These are phyloP conservation scores for Pocillopora verrucosa DNA, from an alignment of 64 coral and sea anemone genomes.

Conservation along the genomic window DNA sequence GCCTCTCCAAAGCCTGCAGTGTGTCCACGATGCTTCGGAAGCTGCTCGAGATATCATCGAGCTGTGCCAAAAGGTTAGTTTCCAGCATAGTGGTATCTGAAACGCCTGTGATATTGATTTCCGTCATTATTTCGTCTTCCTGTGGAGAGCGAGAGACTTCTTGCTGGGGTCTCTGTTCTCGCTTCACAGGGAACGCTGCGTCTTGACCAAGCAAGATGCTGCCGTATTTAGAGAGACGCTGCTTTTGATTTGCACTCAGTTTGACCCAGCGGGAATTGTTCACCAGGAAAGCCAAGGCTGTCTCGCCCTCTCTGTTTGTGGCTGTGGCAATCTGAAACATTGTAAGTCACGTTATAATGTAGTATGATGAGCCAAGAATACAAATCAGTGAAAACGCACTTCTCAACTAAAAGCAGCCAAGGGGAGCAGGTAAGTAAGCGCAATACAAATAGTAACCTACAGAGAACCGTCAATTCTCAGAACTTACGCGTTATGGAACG, in stretches of 20 bases:
- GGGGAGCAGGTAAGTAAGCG: too few relatives aligned
- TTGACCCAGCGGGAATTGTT: constrained; percentile 86
- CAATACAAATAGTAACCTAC: too few relatives aligned
- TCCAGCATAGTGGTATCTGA: constrained; percentile 57
- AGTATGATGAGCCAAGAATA: background rate
- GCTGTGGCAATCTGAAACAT: constrained; percentile 63
- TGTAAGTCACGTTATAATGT: background rate
- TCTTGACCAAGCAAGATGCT: constrained; percentile 54
- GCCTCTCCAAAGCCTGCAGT: constrained; percentile 57
- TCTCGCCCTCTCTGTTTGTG: constrained; percentile 61
- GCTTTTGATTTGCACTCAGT: constrained; percentile 43
- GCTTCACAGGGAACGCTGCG: background rate
- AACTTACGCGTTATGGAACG: too few relatives aligned
- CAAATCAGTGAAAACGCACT: too few relatives aligned
- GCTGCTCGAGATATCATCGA: constrained; percentile 89
- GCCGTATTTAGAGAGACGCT: constrained; percentile 60
- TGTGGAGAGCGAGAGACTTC: constrained; percentile 4
- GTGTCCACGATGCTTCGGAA: constrained; percentile 83
- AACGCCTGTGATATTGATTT: constrained; percentile 77
- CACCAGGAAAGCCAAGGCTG: constrained; percentile 72
- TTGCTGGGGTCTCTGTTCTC: background rate
- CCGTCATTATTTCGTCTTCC: constrained; percentile 55
- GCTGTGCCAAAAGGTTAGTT: constrained; percentile 73
- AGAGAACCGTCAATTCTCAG: too few relatives aligned
- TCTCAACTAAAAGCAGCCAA: too few relatives aligned